These are phyloP conservation scores for Unio delphinus DNA, from an alignment of 2,888 invertebrate species.

Conservation along the genomic window DNA sequence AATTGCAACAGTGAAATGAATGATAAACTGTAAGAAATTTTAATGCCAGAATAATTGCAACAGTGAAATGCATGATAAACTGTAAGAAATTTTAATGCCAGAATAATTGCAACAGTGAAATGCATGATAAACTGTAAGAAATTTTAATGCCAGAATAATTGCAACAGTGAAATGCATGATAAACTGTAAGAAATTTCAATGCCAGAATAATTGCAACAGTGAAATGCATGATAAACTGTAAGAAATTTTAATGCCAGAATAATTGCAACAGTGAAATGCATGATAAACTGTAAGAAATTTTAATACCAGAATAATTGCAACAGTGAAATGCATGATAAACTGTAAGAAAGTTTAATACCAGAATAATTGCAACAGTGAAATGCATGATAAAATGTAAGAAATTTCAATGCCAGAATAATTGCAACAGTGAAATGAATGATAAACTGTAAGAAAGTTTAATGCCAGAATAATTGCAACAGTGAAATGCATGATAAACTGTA, in stretches of 20 bases:
- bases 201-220: neutral
- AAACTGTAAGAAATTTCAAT: neutral
- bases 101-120: neutral
- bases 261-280: neutral
- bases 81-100: neutral
- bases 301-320: neutral
- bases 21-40: neutral
- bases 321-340: neutral
- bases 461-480: neutral
- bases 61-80: neutral
- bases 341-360: neutral
- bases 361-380: neutral
- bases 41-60: neutral
- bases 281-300: neutral
- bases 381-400: neutral
- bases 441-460: neutral
- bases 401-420: neutral
- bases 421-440: neutral
- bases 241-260: neutral
- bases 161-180: neutral
- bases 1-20: neutral
- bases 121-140: neutral
- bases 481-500: neutral
- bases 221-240: neutral
- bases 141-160: neutral